Evolutionary conservation across 2,797 vertebrate genomes (phyloP).

Genomic region (Microctenopoma steveboyesi): DNA sequence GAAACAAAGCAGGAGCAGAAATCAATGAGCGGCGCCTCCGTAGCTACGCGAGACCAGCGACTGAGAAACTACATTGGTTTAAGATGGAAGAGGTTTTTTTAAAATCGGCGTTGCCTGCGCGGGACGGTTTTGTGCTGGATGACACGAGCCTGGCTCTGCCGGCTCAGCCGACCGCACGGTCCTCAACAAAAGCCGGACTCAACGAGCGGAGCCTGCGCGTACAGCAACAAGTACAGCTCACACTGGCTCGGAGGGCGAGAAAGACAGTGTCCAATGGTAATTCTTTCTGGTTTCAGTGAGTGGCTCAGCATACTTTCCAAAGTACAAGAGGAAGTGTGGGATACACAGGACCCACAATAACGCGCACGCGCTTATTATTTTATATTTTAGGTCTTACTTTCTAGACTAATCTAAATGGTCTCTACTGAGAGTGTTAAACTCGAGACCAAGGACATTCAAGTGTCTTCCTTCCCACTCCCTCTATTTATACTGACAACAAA

Average conservation of each 20-base stretch:
- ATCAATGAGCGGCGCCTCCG: background rate
- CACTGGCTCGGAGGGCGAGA: slow-evolving; percentile 55
- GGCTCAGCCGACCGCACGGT: background rate
- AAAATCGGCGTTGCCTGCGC: slow-evolving; percentile 46
- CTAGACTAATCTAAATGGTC: background rate
- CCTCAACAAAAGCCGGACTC: background rate
- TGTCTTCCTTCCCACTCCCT: background rate
- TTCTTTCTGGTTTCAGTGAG: too few relatives aligned
- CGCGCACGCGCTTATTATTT: background rate
- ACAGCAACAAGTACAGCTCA: slow-evolving; percentile 74
- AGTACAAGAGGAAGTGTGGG: background rate
- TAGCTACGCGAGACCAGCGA: background rate
- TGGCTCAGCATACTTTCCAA: background rate
- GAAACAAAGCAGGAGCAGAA: slow-evolving; percentile 33
- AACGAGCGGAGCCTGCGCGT: slow-evolving; percentile 56
- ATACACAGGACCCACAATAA: background rate
- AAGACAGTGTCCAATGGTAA: slow-evolving; percentile 57
- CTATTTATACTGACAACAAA: background rate
- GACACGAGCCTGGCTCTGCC: slow-evolving; percentile 75
- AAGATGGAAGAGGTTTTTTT: slow-evolving; percentile 63
- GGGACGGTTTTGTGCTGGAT: background rate
- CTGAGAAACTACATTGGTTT: accelerated
- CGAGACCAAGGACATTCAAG: background rate
- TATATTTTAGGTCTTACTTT: background rate
- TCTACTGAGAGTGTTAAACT: background rate